Base-by-base conservation (phyloP, 2,797 vertebrate genomes). In the Typhlichthys subterraneus region DNA sequence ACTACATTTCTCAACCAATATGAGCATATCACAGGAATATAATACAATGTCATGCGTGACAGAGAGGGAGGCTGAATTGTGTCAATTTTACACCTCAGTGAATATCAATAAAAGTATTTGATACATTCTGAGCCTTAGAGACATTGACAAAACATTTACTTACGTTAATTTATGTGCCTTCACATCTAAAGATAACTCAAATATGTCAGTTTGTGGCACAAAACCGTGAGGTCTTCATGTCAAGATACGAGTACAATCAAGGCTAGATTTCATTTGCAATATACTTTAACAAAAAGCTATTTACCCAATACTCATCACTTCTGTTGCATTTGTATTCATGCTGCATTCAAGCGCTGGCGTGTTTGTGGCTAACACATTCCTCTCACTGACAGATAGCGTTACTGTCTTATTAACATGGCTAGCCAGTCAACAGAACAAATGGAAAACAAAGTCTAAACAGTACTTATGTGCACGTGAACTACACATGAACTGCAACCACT, bases 21-120 rank as follows among this genome's bases (percentile, higher is more conserved):
- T 23, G 19, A 23, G 19, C 19, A 23, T 42, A 53, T 72, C 70
- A 73, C 60, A 31, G 67, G 61, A 68, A 81, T 45, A 77, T 63
- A 67, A 72, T 67, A 59, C 48, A 50, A 56, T 9, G 61, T 15
- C 65, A 42, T 48, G 9, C 55, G 49, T 17, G 46, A 48, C 56
- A 49, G 23, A 2, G 45, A 55, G 57, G 59, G 48, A 62, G 31
- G 48, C 52, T 50, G 15, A 45, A 42, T 55, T 55, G 31, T 42
- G 12, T 38, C 5, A 14, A 8, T 14, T n/a, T n/a, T 45, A 46
- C 19, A 47, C 47, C 19, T 12, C 45, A 67, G 45, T 38, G 56
- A 19, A 8, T 23, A 23, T 23, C 19, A 23, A 23, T 23, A 53
- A 33, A 72, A 7, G 1, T 33, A 61, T 57, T 38, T 19, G 13